Evolutionary conservation across 2,888 invertebrate species (phyloP).

Genomic region (Folsomia manolachei): DNA sequence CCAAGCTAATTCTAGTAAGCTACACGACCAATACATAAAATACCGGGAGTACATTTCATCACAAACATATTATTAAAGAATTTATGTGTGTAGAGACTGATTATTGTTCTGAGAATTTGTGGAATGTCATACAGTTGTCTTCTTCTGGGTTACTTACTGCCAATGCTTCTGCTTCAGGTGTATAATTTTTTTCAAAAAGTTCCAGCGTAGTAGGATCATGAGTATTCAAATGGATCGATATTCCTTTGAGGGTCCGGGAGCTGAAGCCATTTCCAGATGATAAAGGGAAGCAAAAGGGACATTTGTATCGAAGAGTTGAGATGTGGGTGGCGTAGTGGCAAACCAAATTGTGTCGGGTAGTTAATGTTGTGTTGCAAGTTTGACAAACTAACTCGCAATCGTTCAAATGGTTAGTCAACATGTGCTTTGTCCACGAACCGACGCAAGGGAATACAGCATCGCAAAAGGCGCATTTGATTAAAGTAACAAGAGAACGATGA

Average conservation of each 20-base stretch:
- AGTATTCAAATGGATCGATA: not conserved
- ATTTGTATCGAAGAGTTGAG: not conserved
- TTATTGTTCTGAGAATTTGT: no score
- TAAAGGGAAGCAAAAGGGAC: not conserved
- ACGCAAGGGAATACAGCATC: not conserved
- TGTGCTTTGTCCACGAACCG: not conserved
- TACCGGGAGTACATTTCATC: no score
- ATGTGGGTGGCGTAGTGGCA: not conserved
- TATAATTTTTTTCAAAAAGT: no score
- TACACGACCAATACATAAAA: no score
- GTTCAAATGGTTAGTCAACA: not conserved
- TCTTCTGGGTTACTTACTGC: no score
- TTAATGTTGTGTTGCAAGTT: not conserved
- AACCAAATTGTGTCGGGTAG: not conserved
- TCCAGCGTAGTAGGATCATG: no score
- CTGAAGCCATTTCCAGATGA: not conserved
- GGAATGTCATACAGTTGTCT: no score
- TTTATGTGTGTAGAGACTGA: no score
- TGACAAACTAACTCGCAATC: not conserved
- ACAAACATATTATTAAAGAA: no score
- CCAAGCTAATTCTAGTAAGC: no score
- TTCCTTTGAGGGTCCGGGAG: not conserved
- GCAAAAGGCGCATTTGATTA: not conserved
- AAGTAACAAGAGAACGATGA: not conserved
- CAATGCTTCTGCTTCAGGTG: no score